These are phyloP conservation scores for Zaprionus ornatus DNA, from an alignment of 1,140 invertebrate genomes.

Conservation along the genomic window DNA sequence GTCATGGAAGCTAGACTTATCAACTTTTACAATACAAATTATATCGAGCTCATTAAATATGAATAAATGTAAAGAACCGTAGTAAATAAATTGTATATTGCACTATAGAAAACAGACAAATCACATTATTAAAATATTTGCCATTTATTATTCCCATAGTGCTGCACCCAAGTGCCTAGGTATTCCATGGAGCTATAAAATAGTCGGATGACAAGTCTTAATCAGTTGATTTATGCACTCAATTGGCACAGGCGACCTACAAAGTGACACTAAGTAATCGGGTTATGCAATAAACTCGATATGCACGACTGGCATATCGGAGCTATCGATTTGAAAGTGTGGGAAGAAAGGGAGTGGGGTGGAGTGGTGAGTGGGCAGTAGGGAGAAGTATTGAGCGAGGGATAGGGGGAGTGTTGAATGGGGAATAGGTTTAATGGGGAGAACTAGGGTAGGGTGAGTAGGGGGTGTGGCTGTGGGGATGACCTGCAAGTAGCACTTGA, in stretches of 20 bases:
- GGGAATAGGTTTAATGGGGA: no score
- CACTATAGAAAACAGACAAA: background rate
- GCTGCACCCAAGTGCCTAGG: background rate
- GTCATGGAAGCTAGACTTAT: background rate
- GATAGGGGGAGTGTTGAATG: background rate
- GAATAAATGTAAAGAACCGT: background rate
- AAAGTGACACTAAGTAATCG: constrained; percentile 51
- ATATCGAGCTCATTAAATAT: background rate
- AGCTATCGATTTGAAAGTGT: constrained; percentile 48
- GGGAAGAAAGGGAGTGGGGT: background rate
- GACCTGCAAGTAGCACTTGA: constrained; percentile 44
- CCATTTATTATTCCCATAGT: background rate
- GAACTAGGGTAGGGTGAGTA: background rate
- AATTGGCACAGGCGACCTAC: constrained; percentile 28
- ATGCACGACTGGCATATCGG: constrained; percentile 17
- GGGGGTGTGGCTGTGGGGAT: constrained; percentile 21
- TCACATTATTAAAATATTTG: background rate
- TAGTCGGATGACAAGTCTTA: constrained; percentile 1
- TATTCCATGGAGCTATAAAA: background rate
- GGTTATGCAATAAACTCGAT: constrained; percentile 21
- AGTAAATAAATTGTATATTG: background rate
- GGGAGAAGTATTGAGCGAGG: background rate
- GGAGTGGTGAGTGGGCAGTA: background rate
- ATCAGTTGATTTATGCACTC: constrained; percentile 35
- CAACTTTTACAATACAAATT: no score